A percentile compares a stretch with the other conserved stretches of the same genome.
phyloP scores from a whole-genome alignment of 2,888 invertebrate genomes.

The Phania funesta region DNA sequence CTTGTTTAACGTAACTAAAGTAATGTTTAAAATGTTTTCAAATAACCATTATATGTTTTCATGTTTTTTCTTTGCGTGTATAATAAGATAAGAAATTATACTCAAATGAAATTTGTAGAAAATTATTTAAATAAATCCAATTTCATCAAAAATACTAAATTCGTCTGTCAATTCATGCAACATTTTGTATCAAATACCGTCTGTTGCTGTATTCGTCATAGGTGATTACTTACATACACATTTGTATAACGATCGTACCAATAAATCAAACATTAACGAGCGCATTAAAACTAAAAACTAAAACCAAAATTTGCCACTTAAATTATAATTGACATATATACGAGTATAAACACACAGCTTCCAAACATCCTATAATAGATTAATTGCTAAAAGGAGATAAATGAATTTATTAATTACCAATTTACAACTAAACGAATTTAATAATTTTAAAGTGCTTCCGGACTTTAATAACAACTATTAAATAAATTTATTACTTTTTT shows the following conservation, averaged over 20 bases:
- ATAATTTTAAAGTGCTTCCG: not conserved
- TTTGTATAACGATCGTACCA: constrained; percentile 60
- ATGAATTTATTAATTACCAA: not conserved
- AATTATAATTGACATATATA: too few relatives aligned
- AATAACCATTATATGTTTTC: too few relatives aligned
- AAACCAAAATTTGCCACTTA: constrained; percentile 2
- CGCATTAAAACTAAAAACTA: constrained; percentile 13
- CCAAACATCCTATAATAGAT: not conserved
- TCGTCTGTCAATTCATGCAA: not conserved
- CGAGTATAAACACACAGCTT: not conserved
- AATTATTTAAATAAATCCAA: too few relatives aligned
- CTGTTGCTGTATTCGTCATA: not conserved
- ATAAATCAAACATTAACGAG: constrained; percentile 46
- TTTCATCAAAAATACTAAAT: too few relatives aligned
- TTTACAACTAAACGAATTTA: not conserved
- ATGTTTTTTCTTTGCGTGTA: too few relatives aligned
- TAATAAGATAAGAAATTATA: too few relatives aligned
- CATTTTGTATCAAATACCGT: not conserved
- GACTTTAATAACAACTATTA: not conserved
- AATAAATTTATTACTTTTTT: not conserved
- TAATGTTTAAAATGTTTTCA: too few relatives aligned
- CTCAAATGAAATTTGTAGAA: too few relatives aligned
- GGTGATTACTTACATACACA: constrained; percentile 16
- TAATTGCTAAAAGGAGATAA: not conserved
- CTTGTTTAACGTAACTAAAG: too few relatives aligned